These are phyloP conservation scores for Cremastobaeus sp. DNA, from an alignment of 2,888 invertebrate genomes.

Conservation along the genomic window DNA sequence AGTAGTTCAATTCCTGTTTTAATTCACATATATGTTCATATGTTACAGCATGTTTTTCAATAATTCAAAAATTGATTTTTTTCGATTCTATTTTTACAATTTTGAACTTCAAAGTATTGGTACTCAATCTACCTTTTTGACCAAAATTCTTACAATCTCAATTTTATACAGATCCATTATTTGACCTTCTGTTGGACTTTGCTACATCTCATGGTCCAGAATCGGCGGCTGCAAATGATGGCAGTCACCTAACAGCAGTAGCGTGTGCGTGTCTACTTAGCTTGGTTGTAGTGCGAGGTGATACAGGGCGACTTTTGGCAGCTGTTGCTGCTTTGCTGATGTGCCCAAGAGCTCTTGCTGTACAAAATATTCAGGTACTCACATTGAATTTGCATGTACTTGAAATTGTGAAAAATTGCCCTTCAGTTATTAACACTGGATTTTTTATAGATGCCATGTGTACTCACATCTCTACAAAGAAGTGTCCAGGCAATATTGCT, in stretches of 20 bases:
- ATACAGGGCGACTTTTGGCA: conserved; percentile 92
- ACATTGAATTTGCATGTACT: too few species aligned
- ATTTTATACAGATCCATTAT: conserved; percentile 83
- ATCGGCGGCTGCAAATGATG: conserved; percentile 81
- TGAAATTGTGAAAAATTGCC: too few species aligned
- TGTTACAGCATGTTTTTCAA: too few species aligned
- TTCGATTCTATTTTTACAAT: neutral
- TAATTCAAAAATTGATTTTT: too few species aligned
- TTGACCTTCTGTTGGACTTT: conserved; percentile 90
- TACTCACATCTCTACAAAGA: conserved; percentile 90
- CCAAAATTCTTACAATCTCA: neutral
- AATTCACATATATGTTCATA: too few species aligned
- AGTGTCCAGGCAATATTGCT: conserved; percentile 93
- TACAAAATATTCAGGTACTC: conserved; percentile 86
- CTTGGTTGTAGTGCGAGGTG: conserved; percentile 94
- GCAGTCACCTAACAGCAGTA: conserved; percentile 88
- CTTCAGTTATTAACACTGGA: neutral
- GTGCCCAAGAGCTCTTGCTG: conserved; percentile 87
- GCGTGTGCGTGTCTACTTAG: conserved; percentile 95
- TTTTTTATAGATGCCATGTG: conserved; percentile 86
- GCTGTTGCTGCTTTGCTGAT: conserved; percentile 93
- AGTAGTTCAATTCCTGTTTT: too few species aligned
- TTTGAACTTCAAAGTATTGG: neutral
- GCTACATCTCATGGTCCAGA: conserved; percentile 85
- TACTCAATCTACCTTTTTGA: neutral